These are phyloP conservation scores for Amblyopsis rosae DNA, from an alignment of 2,113 vertebrate species.

Conservation along the genomic window DNA sequence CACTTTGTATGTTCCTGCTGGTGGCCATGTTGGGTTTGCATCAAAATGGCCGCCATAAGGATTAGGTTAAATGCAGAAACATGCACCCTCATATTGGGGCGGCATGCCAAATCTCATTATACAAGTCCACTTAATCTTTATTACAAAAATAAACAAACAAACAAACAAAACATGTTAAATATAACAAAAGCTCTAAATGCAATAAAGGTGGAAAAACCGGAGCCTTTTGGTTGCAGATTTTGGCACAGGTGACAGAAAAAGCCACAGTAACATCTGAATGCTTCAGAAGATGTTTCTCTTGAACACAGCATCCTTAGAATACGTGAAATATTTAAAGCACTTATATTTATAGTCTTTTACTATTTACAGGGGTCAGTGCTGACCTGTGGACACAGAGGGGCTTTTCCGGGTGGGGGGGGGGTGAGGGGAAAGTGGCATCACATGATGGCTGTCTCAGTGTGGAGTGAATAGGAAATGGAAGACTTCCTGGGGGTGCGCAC, in stretches of 20 bases:
- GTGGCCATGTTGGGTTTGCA: slow-evolving; percentile 32
- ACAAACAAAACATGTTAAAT: slow-evolving; percentile 14
- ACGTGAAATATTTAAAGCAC: slow-evolving; percentile 39
- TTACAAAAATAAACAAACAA: slow-evolving; percentile 24
- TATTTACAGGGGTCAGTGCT: slow-evolving; percentile 60
- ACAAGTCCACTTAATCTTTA: slow-evolving; percentile 74
- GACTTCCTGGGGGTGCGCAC: slow-evolving; percentile 61
- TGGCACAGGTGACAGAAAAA: slow-evolving; percentile 71
- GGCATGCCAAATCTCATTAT: slow-evolving; percentile 82
- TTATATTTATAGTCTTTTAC: slow-evolving; percentile 35
- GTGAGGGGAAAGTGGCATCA: slow-evolving; percentile 52
- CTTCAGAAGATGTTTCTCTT: slow-evolving; percentile 30
- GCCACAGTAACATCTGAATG: slow-evolving; percentile 85
- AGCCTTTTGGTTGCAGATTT: slow-evolving; percentile 30
- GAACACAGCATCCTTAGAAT: slow-evolving; percentile 24
- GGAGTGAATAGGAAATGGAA: slow-evolving; percentile 69
- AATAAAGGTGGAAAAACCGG: slow-evolving; percentile 27
- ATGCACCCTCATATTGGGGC: slow-evolving; percentile 82
- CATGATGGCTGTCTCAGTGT: slow-evolving; percentile 80
- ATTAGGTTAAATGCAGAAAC: slow-evolving; percentile 77
- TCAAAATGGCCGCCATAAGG: slow-evolving; percentile 38
- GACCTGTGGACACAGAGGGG: not conserved
- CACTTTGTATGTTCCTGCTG: not conserved
- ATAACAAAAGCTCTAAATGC: not conserved
- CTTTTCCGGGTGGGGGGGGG: not conserved